A percentile compares a stretch with the other conserved stretches of the same genome.
Evolutionary conservation across 2,888 invertebrate genomes (phyloP).

Genomic region (Andricus quercusramuli): DNA sequence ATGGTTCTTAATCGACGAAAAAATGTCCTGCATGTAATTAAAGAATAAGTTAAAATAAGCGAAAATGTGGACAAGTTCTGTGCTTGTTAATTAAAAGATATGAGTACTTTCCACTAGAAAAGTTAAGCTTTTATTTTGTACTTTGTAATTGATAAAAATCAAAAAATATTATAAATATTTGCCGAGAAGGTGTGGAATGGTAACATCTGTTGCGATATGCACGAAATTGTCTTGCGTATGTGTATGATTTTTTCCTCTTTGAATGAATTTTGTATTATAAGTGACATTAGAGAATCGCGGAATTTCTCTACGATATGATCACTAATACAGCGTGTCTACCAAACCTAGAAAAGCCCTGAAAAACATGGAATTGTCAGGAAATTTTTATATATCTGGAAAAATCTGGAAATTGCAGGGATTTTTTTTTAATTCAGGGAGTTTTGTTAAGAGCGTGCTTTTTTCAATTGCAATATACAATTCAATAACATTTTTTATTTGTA

Average conservation of each 20-base stretch:
- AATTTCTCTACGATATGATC: background rate
- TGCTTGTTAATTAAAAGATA: background rate
- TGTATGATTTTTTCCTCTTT: background rate
- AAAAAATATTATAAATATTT: background rate
- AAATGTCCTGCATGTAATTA: background rate
- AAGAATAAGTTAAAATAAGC: background rate
- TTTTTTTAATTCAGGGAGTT: too few relatives aligned
- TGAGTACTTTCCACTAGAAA: background rate
- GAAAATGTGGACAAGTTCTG: background rate
- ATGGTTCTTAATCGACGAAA: background rate
- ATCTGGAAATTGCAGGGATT: too few relatives aligned
- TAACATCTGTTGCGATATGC: background rate
- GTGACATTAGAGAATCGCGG: background rate
- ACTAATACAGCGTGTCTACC: background rate
- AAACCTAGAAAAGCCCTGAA: too few relatives aligned
- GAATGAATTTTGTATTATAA: background rate
- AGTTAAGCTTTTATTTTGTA: background rate
- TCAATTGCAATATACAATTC: too few relatives aligned
- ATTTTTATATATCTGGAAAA: too few relatives aligned
- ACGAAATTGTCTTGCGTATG: background rate
- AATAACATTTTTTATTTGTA: too few relatives aligned
- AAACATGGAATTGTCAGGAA: too few relatives aligned
- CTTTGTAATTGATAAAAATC: background rate
- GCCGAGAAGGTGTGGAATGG: background rate
- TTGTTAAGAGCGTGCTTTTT: too few relatives aligned